These are phyloP conservation scores for Agapornis canus DNA, from an alignment of 2,797 vertebrate genomes.

Conservation along the genomic window DNA sequence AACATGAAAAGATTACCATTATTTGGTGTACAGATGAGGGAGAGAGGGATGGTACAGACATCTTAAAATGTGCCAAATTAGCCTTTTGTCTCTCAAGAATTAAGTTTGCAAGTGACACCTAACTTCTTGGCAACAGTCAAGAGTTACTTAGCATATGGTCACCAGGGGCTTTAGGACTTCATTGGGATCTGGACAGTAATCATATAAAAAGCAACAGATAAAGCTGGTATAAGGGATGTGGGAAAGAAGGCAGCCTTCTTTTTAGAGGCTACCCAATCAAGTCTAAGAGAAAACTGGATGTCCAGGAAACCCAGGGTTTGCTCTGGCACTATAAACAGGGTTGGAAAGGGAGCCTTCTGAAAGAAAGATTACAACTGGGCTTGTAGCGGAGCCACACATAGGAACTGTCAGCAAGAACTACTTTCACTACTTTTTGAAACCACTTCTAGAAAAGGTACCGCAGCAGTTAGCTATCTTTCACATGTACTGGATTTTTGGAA, in stretches of 20 bases:
- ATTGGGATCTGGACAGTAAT: background rate
- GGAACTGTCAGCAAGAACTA: background rate
- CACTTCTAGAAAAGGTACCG: background rate
- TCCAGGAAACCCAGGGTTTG: rapidly evolving
- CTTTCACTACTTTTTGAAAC: background rate
- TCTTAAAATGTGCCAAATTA: background rate
- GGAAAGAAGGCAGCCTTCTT: background rate
- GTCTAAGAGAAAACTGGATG: background rate
- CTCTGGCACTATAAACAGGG: background rate
- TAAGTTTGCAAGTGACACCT: background rate
- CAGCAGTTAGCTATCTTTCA: background rate
- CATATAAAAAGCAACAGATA: background rate
- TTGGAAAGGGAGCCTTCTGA: background rate
- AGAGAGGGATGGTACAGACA: background rate
- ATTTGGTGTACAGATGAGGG: background rate
- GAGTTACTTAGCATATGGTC: background rate
- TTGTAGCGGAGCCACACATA: background rate
- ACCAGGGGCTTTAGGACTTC: background rate
- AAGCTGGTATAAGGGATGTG: background rate
- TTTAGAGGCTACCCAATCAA: background rate
- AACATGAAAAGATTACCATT: background rate
- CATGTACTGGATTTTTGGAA: background rate
- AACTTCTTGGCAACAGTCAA: background rate
- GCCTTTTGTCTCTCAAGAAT: background rate
- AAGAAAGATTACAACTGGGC: background rate